These are phyloP conservation scores for Astyanax mexicanus DNA, from an alignment of 2,797 vertebrate genomes.

Conservation along the genomic window DNA sequence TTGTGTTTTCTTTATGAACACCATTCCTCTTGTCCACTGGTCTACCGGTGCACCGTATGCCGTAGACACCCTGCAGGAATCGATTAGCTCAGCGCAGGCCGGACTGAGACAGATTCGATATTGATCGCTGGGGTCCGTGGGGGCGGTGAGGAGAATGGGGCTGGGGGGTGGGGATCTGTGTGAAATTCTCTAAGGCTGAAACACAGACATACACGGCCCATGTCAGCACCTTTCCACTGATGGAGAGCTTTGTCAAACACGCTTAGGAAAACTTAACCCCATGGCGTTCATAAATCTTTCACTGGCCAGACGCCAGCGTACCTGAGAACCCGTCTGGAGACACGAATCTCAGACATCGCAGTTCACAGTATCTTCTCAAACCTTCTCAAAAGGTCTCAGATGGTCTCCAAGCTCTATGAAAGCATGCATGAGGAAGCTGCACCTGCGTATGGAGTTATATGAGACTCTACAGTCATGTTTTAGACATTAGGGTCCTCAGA, in stretches of 20 bases:
- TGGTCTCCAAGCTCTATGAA: slow-evolving; percentile 12
- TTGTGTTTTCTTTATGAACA: background rate
- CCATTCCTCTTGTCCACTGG: slow-evolving; percentile 40
- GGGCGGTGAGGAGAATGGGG: slow-evolving; percentile 37
- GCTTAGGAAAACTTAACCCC: slow-evolving; percentile 42
- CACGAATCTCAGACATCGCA: background rate
- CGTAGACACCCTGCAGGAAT: slow-evolving; percentile 54
- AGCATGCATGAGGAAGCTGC: slow-evolving; percentile 31
- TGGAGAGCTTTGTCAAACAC: slow-evolving; percentile 54
- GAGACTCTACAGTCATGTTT: slow-evolving; percentile 38
- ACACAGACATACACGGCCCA: slow-evolving; percentile 59
- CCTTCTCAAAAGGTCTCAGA: slow-evolving; percentile 25
- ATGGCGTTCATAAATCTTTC: slow-evolving; percentile 41
- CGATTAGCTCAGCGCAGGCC: slow-evolving; percentile 67
- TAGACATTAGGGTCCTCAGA: slow-evolving; percentile 26
- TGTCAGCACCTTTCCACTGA: slow-evolving; percentile 61
- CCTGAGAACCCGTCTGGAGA: background rate
- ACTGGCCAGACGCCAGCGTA: background rate
- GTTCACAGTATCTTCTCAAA: too few species aligned
- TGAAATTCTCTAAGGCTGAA: slow-evolving; percentile 35
- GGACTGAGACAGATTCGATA: slow-evolving; percentile 65
- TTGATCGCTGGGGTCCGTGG: slow-evolving; percentile 67
- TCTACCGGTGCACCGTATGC: too few species aligned
- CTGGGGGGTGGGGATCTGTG: slow-evolving; percentile 32
- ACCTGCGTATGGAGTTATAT: slow-evolving; percentile 46